Conservation (phyloP, 2,113 vertebrate species). For the Hyperopisus bebe region DNA sequence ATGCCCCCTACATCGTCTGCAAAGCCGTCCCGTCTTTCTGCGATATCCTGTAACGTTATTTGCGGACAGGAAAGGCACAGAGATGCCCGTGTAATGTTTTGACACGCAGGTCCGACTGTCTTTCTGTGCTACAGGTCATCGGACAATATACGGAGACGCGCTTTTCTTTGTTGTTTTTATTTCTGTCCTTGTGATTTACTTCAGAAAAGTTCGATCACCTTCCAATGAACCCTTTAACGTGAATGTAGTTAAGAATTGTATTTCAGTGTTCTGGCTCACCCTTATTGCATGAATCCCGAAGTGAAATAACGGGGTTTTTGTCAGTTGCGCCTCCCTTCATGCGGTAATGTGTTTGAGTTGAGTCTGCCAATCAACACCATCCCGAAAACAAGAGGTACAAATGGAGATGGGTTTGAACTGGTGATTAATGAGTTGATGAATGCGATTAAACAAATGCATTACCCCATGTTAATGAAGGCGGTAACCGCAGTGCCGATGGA, state of each 20-base stretch:
- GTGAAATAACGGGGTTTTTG: constrained; percentile 27
- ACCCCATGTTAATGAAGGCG: neutral
- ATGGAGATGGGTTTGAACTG: constrained; percentile 9
- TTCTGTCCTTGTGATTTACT: neutral
- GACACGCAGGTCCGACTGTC: constrained; percentile 30
- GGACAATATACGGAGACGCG: neutral
- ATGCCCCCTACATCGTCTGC: neutral
- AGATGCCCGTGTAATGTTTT: constrained; percentile 50
- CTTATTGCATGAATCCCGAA: neutral
- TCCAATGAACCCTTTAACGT: neutral
- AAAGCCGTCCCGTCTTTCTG: neutral
- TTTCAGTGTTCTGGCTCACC: neutral
- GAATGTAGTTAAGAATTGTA: neutral
- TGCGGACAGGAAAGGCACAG: constrained; percentile 45
- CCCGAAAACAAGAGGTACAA: neutral
- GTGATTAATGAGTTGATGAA: constrained; percentile 24
- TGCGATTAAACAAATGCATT: neutral
- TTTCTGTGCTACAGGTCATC: neutral
- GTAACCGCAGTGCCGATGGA: constrained; percentile 12
- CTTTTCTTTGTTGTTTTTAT: neutral
- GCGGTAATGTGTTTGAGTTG: neutral
- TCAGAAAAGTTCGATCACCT: neutral
- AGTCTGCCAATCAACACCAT: neutral
- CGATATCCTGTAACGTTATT: constrained; percentile 19
- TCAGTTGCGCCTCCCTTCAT: neutral